phyloP scores from a whole-genome alignment of 2,888 invertebrate species.

The Gasteruption jaculator region DNA sequence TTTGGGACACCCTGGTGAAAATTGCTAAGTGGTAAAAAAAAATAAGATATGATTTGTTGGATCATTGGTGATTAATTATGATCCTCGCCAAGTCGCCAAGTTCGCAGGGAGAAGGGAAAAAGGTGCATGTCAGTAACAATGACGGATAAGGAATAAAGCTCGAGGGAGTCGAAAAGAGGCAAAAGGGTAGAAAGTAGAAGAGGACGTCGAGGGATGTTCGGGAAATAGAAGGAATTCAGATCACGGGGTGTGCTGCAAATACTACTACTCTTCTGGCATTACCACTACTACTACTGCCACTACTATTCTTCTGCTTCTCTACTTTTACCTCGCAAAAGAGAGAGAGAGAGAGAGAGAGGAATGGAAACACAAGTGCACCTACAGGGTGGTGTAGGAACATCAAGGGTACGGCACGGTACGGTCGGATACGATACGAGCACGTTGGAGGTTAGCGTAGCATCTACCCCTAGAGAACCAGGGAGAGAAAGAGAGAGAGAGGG shows the following conservation, averaged over 20 bases:
- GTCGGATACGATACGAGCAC: too few relatives aligned
- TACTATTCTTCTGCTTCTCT: too few relatives aligned
- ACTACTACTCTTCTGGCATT: too few relatives aligned
- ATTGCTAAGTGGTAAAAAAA: too few relatives aligned
- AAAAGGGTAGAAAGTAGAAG: slow-evolving; percentile 16
- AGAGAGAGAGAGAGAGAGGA: slow-evolving; percentile 18
- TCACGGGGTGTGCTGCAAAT: slow-evolving; percentile 41
- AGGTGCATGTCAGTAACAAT: slow-evolving; percentile 44
- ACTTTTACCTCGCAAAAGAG: slow-evolving; percentile 21
- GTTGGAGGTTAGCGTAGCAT: too few relatives aligned
- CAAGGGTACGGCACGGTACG: too few relatives aligned
- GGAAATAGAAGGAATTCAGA: slow-evolving; percentile 49
- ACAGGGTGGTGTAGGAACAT: slow-evolving; percentile 4
- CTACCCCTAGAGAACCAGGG: slow-evolving; percentile 9
- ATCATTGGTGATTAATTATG: too few relatives aligned
- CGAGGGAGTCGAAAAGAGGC: slow-evolving; percentile 25
- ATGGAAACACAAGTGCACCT: slow-evolving; percentile 2
- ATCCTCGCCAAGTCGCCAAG: too few relatives aligned
- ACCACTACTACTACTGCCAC: too few relatives aligned
- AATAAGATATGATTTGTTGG: too few relatives aligned
- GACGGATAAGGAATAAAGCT: slow-evolving; percentile 47
- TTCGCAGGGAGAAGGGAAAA: slow-evolving; percentile 19
- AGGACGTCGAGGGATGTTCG: slow-evolving; percentile 31
- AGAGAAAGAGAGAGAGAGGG: slow-evolving; percentile 17
- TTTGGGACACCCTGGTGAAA: too few relatives aligned